A percentile compares a stretch with the other conserved stretches of the same genome.
Evolutionary conservation across 2,888 invertebrate genomes (phyloP).

Genomic region (Agapetus fuscipes): DNA sequence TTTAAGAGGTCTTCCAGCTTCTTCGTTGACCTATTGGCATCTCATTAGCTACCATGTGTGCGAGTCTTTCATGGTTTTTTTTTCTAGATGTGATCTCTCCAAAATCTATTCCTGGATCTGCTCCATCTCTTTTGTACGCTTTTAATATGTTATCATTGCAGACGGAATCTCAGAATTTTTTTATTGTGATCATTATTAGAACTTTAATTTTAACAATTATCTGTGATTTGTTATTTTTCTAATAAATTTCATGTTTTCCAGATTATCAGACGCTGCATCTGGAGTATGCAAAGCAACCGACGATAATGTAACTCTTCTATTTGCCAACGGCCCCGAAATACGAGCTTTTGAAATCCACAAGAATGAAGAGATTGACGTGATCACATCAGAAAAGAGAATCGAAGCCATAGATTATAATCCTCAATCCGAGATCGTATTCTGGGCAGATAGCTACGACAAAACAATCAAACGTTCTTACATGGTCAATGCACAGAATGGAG

Average conservation of each 20-base stretch:
- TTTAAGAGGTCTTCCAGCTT: too few species aligned
- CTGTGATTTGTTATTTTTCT: background rate
- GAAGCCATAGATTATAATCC: slow-evolving; percentile 89
- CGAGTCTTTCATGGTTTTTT: background rate
- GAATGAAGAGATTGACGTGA: slow-evolving; percentile 64
- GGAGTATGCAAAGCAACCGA: slow-evolving; percentile 72
- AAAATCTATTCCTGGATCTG: background rate
- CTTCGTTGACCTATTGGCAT: too few species aligned
- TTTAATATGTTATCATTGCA: too few species aligned
- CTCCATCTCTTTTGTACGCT: too few species aligned
- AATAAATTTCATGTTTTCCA: slow-evolving; percentile 27
- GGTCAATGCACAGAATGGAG: slow-evolving; percentile 66
- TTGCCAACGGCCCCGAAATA: slow-evolving; percentile 81
- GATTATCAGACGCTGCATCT: slow-evolving; percentile 61
- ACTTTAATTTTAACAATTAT: background rate
- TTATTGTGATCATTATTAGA: too few species aligned
- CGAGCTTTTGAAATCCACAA: slow-evolving; percentile 58
- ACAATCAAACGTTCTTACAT: slow-evolving; percentile 88
- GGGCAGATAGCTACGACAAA: slow-evolving; percentile 89
- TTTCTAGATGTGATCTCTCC: background rate
- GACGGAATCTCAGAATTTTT: too few species aligned
- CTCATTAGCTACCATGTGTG: too few species aligned
- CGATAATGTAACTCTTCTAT: slow-evolving; percentile 58
- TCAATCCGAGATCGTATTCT: slow-evolving; percentile 76
- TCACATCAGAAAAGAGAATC: slow-evolving; percentile 78